Evolutionary conservation across 2,888 invertebrate species (phyloP).

Genomic region (Ectemnius cavifrons): DNA sequence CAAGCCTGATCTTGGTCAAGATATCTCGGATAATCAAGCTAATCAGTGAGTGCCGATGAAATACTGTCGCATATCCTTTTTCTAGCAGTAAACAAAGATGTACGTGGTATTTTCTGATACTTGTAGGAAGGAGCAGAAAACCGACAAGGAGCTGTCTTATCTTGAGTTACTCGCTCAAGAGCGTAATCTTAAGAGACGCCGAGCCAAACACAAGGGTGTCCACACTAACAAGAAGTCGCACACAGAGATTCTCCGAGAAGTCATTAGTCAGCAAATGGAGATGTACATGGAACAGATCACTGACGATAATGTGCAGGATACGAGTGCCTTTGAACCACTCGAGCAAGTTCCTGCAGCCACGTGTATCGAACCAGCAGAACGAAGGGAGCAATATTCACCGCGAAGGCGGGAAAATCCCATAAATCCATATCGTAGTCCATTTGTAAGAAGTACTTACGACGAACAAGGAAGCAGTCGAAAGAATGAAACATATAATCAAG

Average conservation of each 20-base stretch:
- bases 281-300: conserved; percentile 67
- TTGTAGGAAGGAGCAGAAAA: conserved; percentile 43
- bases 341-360: not conserved
- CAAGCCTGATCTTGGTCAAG: conserved; percentile 69
- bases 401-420: too few relatives aligned
- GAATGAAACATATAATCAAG: too few relatives aligned
- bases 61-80: too few relatives aligned
- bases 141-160: conserved; percentile 60
- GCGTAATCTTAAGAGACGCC: conserved; percentile 73
- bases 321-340: not conserved
- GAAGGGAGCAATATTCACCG: not conserved
- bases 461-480: too few relatives aligned
- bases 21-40: conserved; percentile 67
- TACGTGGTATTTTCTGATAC: too few relatives aligned
- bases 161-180: conserved; percentile 71
- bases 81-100: too few relatives aligned
- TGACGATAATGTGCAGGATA: conserved; percentile 20
- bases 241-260: conserved; percentile 73
- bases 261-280: conserved; percentile 76
- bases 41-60: conserved; percentile 60
- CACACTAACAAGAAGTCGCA: conserved; percentile 76
- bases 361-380: not conserved
- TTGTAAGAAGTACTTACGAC: too few relatives aligned
- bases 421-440: too few relatives aligned
- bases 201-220: conserved; percentile 73